phyloP scores from a whole-genome alignment of 2,888 invertebrate genomes.

The Molorchus minor region DNA sequence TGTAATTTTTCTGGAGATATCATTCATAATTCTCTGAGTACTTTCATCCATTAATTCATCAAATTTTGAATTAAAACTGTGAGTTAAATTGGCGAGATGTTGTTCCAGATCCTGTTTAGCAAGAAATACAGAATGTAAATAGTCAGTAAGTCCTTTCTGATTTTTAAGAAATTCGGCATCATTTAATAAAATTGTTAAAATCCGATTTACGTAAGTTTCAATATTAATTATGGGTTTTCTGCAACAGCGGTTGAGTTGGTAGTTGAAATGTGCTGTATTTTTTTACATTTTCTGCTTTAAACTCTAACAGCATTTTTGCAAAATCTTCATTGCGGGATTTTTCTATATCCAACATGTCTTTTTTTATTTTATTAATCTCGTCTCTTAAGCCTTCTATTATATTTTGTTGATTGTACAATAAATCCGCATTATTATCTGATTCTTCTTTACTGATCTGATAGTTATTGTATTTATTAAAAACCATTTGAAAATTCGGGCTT shows the following conservation, averaged over 20 bases:
- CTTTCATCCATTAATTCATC: constrained; percentile 60
- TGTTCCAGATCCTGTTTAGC: constrained; percentile 71
- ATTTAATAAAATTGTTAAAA: constrained; percentile 53
- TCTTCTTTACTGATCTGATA: constrained; percentile 10
- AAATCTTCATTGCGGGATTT: constrained; percentile 38
- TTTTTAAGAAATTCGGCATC: constrained; percentile 51
- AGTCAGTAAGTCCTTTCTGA: constrained; percentile 66
- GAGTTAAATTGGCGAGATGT: constrained; percentile 66
- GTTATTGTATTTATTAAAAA: constrained; percentile 41
- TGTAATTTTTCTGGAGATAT: constrained; percentile 50
- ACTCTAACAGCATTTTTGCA: constrained; percentile 44
- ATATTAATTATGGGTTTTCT: constrained; percentile 52
- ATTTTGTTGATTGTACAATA: constrained; percentile 39
- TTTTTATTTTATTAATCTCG: constrained; percentile 67
- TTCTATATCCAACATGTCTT: constrained; percentile 62
- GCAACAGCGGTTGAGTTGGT: constrained; percentile 54
- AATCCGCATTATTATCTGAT: constrained; percentile 18
- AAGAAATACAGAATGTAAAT: constrained; percentile 70
- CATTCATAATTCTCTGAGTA: constrained; percentile 56
- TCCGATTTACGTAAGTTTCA: constrained; percentile 51
- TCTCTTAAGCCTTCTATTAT: constrained; percentile 46
- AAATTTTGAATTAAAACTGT: constrained; percentile 61
- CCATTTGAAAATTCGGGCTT: constrained; percentile 50
- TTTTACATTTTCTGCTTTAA: constrained; percentile 41
- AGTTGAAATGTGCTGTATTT: constrained; percentile 35